Evolutionary conservation across 1,140 invertebrate species (phyloP).

Genomic region (Pseudachorutes palmiensis): DNA sequence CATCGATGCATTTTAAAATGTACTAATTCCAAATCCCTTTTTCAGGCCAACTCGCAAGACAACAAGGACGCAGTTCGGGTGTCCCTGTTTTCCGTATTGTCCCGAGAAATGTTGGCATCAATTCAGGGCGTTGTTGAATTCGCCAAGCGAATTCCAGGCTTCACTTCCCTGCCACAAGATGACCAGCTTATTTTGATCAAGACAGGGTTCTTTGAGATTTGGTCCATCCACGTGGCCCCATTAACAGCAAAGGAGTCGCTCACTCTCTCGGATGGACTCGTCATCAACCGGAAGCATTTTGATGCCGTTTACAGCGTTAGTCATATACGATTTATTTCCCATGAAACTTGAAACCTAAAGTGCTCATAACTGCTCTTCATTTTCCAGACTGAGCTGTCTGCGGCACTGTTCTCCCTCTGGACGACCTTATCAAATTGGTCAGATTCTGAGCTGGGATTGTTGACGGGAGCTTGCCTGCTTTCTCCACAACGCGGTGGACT

Average conservation of each 20-base stretch:
- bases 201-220: constrained; percentile 92
- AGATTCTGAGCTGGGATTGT: constrained; percentile 83
- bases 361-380: not conserved
- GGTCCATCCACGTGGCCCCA: constrained; percentile 76
- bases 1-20: not conserved
- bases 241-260: constrained; percentile 71
- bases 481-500: constrained; percentile 69
- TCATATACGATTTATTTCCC: not conserved
- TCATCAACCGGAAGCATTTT: constrained; percentile 73
- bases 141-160: constrained; percentile 81
- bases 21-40: not conserved
- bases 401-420: constrained; percentile 62
- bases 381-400: constrained; percentile 60
- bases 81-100: constrained; percentile 47
- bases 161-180: constrained; percentile 76
- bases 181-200: constrained; percentile 92
- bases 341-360: not conserved
- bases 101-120: constrained; percentile 66
- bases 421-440: constrained; percentile 49
- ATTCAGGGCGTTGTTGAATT: constrained; percentile 89
- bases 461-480: constrained; percentile 75
- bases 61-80: constrained; percentile 44
- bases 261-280: constrained; percentile 87
- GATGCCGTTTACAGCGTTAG: constrained; percentile 85
- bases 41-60: constrained; percentile 40